Conservation (phyloP, 2,888 invertebrate species). For the Flexamia atlantica region DNA sequence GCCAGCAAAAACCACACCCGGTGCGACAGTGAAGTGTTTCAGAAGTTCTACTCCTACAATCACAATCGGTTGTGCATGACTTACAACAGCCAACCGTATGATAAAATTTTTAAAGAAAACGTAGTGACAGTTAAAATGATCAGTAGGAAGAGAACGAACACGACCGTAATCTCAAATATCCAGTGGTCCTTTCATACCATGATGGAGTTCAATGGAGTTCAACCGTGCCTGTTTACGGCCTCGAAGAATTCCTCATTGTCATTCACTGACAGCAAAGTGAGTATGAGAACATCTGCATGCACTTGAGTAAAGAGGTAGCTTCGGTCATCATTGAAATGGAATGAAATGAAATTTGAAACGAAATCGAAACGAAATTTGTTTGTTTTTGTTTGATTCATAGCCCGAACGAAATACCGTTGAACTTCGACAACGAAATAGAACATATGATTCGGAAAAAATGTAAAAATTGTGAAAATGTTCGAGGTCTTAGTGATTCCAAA, state of each 20-base stretch:
- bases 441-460: neutral
- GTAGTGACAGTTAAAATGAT: neutral
- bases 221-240: neutral
- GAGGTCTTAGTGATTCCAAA: neutral
- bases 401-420: neutral
- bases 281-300: neutral
- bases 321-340: neutral
- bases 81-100: neutral
- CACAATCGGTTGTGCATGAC: neutral
- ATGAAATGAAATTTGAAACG: neutral
- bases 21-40: neutral
- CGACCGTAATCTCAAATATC: too few species aligned
- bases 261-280: neutral
- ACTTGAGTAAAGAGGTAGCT: neutral
- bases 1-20: neutral
- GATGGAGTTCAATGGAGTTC: neutral
- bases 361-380: neutral
- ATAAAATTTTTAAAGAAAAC: neutral
- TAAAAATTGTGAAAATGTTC: neutral
- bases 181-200: neutral
- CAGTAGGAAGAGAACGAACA: neutral
- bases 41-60: constrained; percentile 2
- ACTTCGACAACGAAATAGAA: neutral
- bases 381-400: neutral
- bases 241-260: neutral